Evolutionary conservation across 2,797 vertebrate species (phyloP).

Genomic region (Muscicapa striata): DNA sequence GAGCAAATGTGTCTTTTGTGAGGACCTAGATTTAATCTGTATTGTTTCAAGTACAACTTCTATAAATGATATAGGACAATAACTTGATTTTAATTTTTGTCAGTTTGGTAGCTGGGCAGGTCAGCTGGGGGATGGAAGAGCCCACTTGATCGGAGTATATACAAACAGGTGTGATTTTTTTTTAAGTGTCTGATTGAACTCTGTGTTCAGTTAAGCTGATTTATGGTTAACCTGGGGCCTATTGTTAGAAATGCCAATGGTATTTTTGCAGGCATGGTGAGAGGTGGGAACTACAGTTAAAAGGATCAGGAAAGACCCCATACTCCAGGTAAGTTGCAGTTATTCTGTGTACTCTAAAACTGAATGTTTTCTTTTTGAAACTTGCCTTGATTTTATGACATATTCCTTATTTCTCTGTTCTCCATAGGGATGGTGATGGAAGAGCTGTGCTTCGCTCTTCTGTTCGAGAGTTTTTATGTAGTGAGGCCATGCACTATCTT

Average conservation of each 20-base stretch:
- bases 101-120: conserved; percentile 87
- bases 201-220: neutral
- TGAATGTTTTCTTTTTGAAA: neutral
- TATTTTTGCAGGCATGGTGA: conserved; percentile 77
- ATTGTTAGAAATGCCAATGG: neutral
- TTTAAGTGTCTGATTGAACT: neutral
- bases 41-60: neutral
- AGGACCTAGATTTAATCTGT: neutral
- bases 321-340: conserved; percentile 78
- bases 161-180: conserved; percentile 77
- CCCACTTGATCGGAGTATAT: conserved; percentile 80
- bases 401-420: neutral
- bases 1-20: neutral
- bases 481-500: conserved; percentile 84
- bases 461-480: conserved; percentile 85
- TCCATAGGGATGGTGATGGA: conserved; percentile 81
- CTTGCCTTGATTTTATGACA: neutral
- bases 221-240: neutral
- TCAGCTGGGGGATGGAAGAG: conserved; percentile 86
- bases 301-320: conserved; percentile 86
- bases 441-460: conserved; percentile 86
- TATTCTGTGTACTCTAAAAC: neutral
- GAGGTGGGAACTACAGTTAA: conserved; percentile 85
- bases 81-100: conserved; percentile 13
- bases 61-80: neutral